Percentiles rank a stretch among this genome's conserved stretches.
These are phyloP conservation scores for Phrynocephalus vlangalii DNA, from an alignment of 2,797 vertebrate species.

Conservation along the genomic window DNA sequence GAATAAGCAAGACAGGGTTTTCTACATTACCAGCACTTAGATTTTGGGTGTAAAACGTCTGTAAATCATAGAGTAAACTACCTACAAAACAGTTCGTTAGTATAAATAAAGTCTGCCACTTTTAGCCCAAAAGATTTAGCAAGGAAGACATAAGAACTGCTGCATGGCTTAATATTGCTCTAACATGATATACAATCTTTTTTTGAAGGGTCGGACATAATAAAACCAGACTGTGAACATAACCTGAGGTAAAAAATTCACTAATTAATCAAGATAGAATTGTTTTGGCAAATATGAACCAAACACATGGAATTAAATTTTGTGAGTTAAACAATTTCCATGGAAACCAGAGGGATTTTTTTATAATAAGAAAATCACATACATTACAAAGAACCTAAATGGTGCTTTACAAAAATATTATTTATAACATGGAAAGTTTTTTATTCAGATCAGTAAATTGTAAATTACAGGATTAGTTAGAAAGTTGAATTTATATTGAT, in stretches of 20 bases:
- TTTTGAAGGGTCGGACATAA: not conserved
- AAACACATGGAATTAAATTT: not conserved
- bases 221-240: not conserved
- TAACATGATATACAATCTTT: not conserved
- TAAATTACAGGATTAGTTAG: not conserved
- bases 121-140: too few relatives aligned
- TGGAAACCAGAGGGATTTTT: not conserved
- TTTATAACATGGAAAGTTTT: not conserved
- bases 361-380: not conserved
- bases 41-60: not conserved
- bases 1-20: not conserved
- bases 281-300: not conserved
- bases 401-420: not conserved
- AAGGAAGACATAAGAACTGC: not conserved
- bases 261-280: not conserved
- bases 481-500: not conserved
- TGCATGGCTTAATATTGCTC: not conserved
- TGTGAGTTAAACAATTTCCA: not conserved
- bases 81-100: not conserved
- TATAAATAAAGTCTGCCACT: too few relatives aligned
- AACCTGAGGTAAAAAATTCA: not conserved
- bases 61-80: not conserved
- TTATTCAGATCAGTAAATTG: constrained; percentile 16
- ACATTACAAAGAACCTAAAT: not conserved
- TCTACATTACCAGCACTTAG: not conserved